Evolutionary conservation across 2,113 vertebrate genomes (phyloP).

Genomic region (Benitochromis conjunctus): DNA sequence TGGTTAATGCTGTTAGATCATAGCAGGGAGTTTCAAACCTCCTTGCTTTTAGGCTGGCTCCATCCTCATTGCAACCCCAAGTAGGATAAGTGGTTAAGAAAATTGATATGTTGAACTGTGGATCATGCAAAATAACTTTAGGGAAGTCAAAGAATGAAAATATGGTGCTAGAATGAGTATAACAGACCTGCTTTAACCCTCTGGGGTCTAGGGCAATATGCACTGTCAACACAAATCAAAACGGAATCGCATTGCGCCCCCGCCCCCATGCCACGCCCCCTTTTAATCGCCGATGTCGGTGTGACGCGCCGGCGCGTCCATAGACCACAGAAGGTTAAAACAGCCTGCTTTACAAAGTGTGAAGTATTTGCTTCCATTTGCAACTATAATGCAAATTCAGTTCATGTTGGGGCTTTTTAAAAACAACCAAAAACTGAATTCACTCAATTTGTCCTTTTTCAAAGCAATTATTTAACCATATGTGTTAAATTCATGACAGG

Average conservation of each 20-base stretch:
- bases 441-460: neutral
- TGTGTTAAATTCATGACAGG: neutral
- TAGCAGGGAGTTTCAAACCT: neutral
- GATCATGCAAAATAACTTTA: neutral
- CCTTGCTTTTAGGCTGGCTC: neutral
- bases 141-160: neutral
- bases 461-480: neutral
- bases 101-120: neutral
- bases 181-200: neutral
- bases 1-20: neutral
- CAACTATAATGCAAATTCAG: neutral
- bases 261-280: too few species aligned
- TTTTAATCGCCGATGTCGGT: too few species aligned
- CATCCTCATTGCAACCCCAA: neutral
- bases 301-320: too few species aligned
- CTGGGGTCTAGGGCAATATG: too few species aligned
- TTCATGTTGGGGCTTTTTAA: neutral
- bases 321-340: too few species aligned
- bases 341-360: neutral
- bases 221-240: too few species aligned
- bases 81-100: neutral
- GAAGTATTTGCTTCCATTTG: neutral
- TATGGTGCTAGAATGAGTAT: neutral
- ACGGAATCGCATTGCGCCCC: too few species aligned
- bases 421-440: neutral